phyloP scores from a whole-genome alignment of 2,797 vertebrate genomes.

The Hylomyscus alleni region DNA sequence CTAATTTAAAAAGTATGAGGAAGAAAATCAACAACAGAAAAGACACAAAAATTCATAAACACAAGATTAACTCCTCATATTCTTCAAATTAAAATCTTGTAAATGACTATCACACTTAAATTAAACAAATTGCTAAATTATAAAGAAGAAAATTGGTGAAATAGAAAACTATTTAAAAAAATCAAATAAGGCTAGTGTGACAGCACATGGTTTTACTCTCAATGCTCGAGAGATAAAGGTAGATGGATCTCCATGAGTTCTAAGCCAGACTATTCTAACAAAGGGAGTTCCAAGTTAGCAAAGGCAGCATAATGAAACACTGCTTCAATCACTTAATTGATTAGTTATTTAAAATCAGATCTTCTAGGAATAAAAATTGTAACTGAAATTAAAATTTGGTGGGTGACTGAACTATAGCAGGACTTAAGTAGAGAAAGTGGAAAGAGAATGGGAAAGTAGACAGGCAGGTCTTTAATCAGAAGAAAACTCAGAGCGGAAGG shows the following conservation, averaged over 20 bases:
- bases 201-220: not conserved
- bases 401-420: not conserved
- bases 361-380: not conserved
- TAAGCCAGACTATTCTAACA: not conserved
- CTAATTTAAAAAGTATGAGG: not conserved
- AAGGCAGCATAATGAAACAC: not conserved
- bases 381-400: not conserved
- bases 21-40: not conserved
- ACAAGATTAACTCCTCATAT: not conserved
- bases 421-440: not conserved
- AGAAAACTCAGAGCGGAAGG: not conserved
- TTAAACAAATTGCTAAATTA: not conserved
- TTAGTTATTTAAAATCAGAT: not conserved
- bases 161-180: not conserved
- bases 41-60: not conserved
- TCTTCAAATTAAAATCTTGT: not conserved
- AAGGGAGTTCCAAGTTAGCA: not conserved
- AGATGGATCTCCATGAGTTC: not conserved
- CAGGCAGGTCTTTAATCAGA: not conserved
- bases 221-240: not conserved
- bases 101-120: not conserved
- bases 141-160: not conserved
- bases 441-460: not conserved
- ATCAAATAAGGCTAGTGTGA: not conserved
- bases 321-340: not conserved